Base-by-base conservation (phyloP, 2,113 vertebrate genomes). In the Anoplopoma fimbria region DNA sequence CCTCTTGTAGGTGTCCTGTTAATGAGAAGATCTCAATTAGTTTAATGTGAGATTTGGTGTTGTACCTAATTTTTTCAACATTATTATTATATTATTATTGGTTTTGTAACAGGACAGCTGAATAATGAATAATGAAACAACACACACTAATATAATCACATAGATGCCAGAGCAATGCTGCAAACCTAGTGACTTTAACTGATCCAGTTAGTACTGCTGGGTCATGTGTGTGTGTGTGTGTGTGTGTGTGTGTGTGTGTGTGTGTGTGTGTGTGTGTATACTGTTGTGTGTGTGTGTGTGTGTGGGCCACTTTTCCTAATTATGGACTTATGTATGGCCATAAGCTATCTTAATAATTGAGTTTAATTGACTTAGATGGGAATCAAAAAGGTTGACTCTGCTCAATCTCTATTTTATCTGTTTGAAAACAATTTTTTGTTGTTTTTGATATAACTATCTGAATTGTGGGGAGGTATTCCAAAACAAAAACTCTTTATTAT, bases 401-500 rank as follows among this genome's bases (percentile, higher is more conserved):
- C 6, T 64, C 4, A 25, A 12, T 29, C 31, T 78, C 60, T 23
- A 42, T 75, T 67, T 71, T 3, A 69, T 31, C 21, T n/a, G 31
- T 62, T 65, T 40, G 63, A 69, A 40, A 49, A 62, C 1, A 7
- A 40, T 33, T 81, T 69, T 49, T 64, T 63, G 23, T 73, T 75
- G 42, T 71, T 60, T n/a, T 65, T 33, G 15, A 64, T 76, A 69
- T 75, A 68, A 87, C 84, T 75, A 72, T 53, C 25, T 45, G 21
- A 60, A 64, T 57, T 64, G 21, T 69, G n/a, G 65, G 6, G 45
- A 77, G 27, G 70, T 77, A 21, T 62, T 68, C 27, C 53, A 64
- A 68, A 65, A 79, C n/a, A 71, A 65, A 76, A 76, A 75, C 21
- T 75, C 33, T 53, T 62, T 47, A 84, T 82, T 80, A 49, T 64